Base-by-base conservation (phyloP, 2,888 invertebrate species). In the Furcula furcula region DNA sequence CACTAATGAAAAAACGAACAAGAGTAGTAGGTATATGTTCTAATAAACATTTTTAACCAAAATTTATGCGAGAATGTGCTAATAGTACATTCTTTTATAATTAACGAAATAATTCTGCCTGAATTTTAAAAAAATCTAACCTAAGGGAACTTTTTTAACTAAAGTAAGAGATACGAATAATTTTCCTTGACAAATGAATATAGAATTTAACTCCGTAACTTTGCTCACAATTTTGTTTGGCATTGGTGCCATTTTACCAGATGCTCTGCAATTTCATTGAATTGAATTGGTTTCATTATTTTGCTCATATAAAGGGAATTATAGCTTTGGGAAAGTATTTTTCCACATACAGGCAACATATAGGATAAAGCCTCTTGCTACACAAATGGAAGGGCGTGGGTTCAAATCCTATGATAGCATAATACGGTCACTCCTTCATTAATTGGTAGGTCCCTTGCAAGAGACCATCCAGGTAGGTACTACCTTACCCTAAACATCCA, bases 71-170 rank as follows among this genome's bases (percentile, higher is more conserved):
- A n/a, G n/a, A n/a, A n/a, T n/a, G n/a, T n/a, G n/a, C n/a, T n/a
- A n/a, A n/a, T n/a, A 14, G 19, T 16, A 29, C 33, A 28, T 23
- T 9, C 9, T 16, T 38, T 34, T 27, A 16, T 16, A 39, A n/a
- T n/a, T 32, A 52, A 36, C 40, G 43, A 47, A 57, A 55, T 46
- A 54, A 50, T 50, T 36, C 44, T 28, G 37, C 40, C 40, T 55
- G 21, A 50, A 47, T 47, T 36, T 37, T 18, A 31, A 37, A 41
- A 55, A 56, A 54, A 57, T 57, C 43, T 54, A 47, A 54, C 50
- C 42, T 43, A 32, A n/a, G n/a, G n/a, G n/a, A 32, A 42, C 37
- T 43, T 50, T 55, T 57, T 55, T 55, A 25, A 31, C 29, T 30
- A 48, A 55, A 54, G 57, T 57, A 54, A 58, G 58, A 29, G 40